Base-by-base conservation (phyloP, 2,888 invertebrate genomes). In the Stramonita haemastoma region DNA sequence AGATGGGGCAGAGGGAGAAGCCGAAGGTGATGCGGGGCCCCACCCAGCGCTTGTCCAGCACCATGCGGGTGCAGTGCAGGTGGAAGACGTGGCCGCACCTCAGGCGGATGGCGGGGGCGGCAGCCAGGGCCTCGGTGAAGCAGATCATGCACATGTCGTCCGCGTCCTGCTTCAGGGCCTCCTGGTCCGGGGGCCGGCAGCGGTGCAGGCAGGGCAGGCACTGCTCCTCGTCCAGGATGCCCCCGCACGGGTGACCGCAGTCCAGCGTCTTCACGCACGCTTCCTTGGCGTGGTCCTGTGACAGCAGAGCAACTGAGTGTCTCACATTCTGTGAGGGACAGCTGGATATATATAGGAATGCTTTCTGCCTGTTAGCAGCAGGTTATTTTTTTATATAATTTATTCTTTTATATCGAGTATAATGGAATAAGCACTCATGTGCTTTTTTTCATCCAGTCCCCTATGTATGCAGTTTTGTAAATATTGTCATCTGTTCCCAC, bases 111-210 rank as follows among this genome's bases (percentile, higher is more conserved):
- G 99, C 98, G 19, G 99, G 99, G 0, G 99, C 99, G 92, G 98
- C 98, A 60, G 98, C 98, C 81, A 99, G 96, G 0, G 99, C 98
- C 96, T 99, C 99, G 0, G 99, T 98, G 96, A 99, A 99, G 96
- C 99, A 99, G 93, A 99, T 98, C 98, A 99, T 99, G 96, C 99
- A 99, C 98, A 99, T 99, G 95, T 99, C 99, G 95, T 99, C 99
- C 0, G 98, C 98, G 96, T 99, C 99, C 96, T 99, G 99, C 29
- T 98, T 97, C 87, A 99, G 96, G 22, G 94, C 91, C 77, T 95
- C 95, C 87, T 94, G 94, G 90, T 94, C 94, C 1, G 91, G 90
- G 0, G 92, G 90, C 46, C 93, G 96, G 95, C 99, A 99, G 4
- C 98, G 98, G 94, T 98, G 97, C 92, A 99, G 96, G 95, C 99